Base-by-base conservation (phyloP, 2,113 vertebrate species). In the Poeciliopsis occidentalis region DNA sequence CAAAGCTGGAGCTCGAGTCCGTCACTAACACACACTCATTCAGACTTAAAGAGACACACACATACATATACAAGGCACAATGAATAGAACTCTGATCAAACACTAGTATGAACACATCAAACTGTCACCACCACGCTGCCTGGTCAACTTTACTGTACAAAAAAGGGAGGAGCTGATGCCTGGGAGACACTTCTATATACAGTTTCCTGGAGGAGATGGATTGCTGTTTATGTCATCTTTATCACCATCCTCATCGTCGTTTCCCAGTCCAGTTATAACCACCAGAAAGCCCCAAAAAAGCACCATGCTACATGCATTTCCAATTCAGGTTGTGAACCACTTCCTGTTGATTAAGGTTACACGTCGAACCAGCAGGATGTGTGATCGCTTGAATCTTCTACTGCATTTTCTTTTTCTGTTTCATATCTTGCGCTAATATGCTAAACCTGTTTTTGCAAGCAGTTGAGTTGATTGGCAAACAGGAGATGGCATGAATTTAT, bases 61-160 rank as follows among this genome's bases (percentile, higher is more conserved):
- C 81, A 85, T 60, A 88, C 88, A 87, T 81, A 91, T 88, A 91
- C 88, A 88, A 99, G 98, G 98, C 98, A 99, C 98, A 96, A 98
- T 98, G 96, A 98, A 96, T 97, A 97, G 93, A 95, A 96, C 95
- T 96, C 95, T 95, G 95, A 97, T 95, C 95, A 95, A 96, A 96
- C 96, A 96, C 95, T 96, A 96, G 95, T 93, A 93, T 95, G 96
- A 96, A 95, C 93, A 96, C 95, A 95, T 94, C 95, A 95, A 94
- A 95, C 93, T 93, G 82, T 94, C 91, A 86, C 60, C 64, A 74
- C 51, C 71, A 74, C 69, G 61, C 72, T 66, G 91, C 93, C 94
- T 94, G 94, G 88, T 92, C 93, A 89, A 91, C 94, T 94, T 93
- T 94, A 94, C 87, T 89, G 89, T 94, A 95, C 93, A 91, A 89